These are phyloP conservation scores for Camponotus pennsylvanicus DNA, from an alignment of 1,140 invertebrate genomes.

Conservation along the genomic window DNA sequence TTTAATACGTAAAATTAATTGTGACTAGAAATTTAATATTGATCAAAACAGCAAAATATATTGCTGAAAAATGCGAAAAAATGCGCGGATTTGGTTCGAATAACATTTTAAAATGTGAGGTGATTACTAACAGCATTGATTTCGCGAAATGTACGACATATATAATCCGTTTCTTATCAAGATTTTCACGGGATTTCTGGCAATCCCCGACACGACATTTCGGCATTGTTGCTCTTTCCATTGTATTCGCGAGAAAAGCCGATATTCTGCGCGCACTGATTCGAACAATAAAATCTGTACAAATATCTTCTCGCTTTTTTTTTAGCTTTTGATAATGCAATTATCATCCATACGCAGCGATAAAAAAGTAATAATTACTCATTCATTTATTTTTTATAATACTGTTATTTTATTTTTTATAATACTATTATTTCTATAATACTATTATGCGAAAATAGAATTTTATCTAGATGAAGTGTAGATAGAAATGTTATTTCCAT, in stretches of 20 bases:
- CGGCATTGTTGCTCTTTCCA: constrained; percentile 36
- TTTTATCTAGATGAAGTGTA: background rate
- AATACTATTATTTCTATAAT: no score
- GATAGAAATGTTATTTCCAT: background rate
- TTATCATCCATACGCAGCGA: background rate
- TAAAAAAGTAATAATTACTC: background rate
- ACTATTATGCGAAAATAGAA: background rate
- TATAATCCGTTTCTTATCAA: constrained; percentile 70
- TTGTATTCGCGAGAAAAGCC: constrained; percentile 57
- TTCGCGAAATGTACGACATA: background rate
- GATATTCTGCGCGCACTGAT: constrained; percentile 26
- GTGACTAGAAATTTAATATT: constrained; percentile 30
- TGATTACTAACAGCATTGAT: constrained; percentile 1
- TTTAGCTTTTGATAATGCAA: constrained; percentile 7
- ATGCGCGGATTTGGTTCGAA: background rate
- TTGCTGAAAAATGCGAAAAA: background rate
- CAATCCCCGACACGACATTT: constrained; percentile 63
- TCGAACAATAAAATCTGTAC: constrained; percentile 74
- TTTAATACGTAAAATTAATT: constrained; percentile 18
- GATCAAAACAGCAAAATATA: constrained; percentile 20
- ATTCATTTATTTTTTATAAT: background rate
- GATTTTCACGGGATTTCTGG: constrained; percentile 69
- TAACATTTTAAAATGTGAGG: constrained; percentile 2
- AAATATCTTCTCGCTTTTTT: constrained; percentile 22
- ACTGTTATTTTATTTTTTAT: no score